phyloP scores from a whole-genome alignment of 2,888 invertebrate genomes.

The Stegana nigrithorax region DNA sequence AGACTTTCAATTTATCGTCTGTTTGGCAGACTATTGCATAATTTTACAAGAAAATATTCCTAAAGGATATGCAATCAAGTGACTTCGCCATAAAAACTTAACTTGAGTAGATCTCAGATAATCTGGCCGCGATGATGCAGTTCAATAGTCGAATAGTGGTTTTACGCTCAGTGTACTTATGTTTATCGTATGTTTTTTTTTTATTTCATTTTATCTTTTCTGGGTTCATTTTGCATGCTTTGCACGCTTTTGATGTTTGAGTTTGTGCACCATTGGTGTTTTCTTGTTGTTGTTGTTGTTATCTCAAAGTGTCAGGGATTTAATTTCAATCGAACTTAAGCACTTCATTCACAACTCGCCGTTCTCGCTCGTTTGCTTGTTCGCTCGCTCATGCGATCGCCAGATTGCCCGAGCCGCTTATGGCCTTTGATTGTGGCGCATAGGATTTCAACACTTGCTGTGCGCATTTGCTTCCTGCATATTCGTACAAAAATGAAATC shows the following conservation, averaged over 20 bases:
- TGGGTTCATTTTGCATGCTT: conserved; percentile 5
- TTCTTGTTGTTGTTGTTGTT: not conserved
- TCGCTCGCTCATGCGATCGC: not conserved
- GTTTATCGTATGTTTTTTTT: not conserved
- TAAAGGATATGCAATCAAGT: too few species aligned
- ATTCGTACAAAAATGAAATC: not conserved
- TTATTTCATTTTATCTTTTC: not conserved
- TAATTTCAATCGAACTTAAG: conserved; percentile 13
- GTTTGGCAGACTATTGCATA: too few species aligned
- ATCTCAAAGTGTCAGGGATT: conserved; percentile 16
- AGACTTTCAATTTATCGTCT: too few species aligned
- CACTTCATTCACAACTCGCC: conserved; percentile 14
- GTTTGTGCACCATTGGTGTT: not conserved
- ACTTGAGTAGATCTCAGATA: too few species aligned
- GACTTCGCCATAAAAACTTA: too few species aligned
- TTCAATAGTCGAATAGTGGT: too few species aligned
- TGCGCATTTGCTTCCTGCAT: not conserved
- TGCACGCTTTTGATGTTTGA: not conserved
- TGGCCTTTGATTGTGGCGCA: conserved; percentile 8
- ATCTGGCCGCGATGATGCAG: too few species aligned
- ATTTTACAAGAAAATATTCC: too few species aligned
- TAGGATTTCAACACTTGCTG: conserved; percentile 14
- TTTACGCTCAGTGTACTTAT: not conserved
- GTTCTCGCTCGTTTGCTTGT: not conserved
- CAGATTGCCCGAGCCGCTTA: conserved; percentile 6